Evolutionary conservation across 1,140 invertebrate genomes (phyloP), one percentile per base, ranked within the genome.

Genomic region (Gonatopus flavifemur): DNA sequence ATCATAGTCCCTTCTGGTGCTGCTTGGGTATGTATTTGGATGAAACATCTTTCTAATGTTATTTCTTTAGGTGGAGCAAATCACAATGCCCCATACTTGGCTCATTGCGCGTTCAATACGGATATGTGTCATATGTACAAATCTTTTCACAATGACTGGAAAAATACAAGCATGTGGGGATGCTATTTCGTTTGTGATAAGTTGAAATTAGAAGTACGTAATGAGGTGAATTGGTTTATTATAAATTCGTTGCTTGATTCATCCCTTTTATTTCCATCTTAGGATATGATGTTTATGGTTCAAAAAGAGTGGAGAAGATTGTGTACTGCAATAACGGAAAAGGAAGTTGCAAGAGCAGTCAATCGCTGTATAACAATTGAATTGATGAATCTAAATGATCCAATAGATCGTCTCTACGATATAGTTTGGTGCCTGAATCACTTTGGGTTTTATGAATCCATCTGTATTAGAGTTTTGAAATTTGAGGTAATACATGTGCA

Each of bases 141-240:
- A 62, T 56, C 74, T 2, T 77, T 81, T 39, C 64, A 72, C 37
- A 59, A 74, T 5, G 60, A 61, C 10, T 81, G 75, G 48, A 57
- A 65, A 21, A 72, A 74, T 43, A 76, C 70, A 0, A 70, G 76
- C 15, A 62, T 81, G 2, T 81, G 76, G 70, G 78, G 78, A 4
- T 66, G 71, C 15, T 69, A 78, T 25, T 79, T 76, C 20, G 52
- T 72, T 18, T 66, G 66, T 12, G 43, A 64, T 0, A 57, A 51
- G 22, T 19, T 71, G 38, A 15, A 64, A n/a, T 47, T 72, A 2
- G 69, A 56, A 30, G 63, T 67, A 52, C 46, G 33, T 43, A 39
- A 10, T n/a, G n/a, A n/a, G n/a, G n/a, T n/a, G n/a, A n/a, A n/a
- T n/a, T n/a, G n/a, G n/a, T n/a, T n/a, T n/a, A 30, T 6, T 21